Evolutionary conservation across 2,797 vertebrate species (phyloP).

Genomic region (Aythya fuligula): DNA sequence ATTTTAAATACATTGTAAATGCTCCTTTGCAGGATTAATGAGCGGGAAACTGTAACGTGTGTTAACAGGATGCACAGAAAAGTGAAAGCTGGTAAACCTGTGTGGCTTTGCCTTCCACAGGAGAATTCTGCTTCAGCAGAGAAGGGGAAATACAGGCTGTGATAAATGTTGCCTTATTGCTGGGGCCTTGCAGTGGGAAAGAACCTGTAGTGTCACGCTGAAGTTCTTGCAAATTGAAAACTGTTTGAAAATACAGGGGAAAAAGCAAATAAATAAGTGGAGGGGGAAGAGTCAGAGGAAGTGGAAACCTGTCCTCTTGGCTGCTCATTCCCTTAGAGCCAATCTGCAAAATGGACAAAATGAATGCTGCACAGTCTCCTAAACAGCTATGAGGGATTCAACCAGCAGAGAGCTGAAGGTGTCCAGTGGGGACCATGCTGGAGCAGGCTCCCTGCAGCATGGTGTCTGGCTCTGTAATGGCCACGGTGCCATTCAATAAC

Average conservation of each 20-base stretch:
- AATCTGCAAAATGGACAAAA: background rate
- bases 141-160: background rate
- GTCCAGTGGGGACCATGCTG: background rate
- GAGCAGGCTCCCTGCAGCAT: background rate
- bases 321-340: background rate
- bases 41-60: background rate
- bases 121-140: slow-evolving; percentile 17
- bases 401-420: background rate
- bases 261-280: background rate
- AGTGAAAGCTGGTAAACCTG: slow-evolving; percentile 39
- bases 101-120: background rate
- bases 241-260: background rate
- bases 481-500: background rate
- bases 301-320: background rate
- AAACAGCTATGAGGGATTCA: background rate
- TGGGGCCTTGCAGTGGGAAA: background rate
- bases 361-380: background rate
- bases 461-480: background rate
- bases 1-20: slow-evolving; percentile 62
- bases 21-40: slow-evolving; percentile 67
- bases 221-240: background rate
- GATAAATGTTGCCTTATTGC: background rate
- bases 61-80: slow-evolving; percentile 19
- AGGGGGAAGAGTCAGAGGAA: background rate
- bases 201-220: background rate